phyloP scores from a whole-genome alignment of 1,140 invertebrate genomes.

The Gonatopus flavifemur region DNA sequence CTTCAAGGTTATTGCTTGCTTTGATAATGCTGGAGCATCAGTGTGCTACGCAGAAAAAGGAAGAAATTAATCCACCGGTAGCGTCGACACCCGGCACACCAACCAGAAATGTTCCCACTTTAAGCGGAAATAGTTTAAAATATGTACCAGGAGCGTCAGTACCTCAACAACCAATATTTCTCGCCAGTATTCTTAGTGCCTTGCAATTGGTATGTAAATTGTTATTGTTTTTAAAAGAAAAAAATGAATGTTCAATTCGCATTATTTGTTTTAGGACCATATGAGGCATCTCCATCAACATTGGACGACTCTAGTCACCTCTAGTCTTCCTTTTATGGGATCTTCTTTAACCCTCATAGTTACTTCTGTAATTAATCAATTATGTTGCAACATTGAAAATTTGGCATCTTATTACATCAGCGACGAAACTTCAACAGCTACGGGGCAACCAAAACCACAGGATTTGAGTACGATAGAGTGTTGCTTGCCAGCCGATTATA shows the following conservation, averaged over 20 bases:
- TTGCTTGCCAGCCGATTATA: conserved; percentile 74
- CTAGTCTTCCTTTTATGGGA: conserved; percentile 74
- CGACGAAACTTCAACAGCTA: conserved; percentile 29
- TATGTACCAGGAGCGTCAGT: conserved; percentile 69
- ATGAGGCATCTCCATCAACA: conserved; percentile 75
- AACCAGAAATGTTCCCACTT: conserved; percentile 38
- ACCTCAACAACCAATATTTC: conserved; percentile 84
- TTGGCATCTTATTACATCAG: conserved; percentile 58
- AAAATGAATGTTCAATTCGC: neutral
- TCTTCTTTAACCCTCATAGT: conserved; percentile 75
- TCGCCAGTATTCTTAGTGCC: conserved; percentile 78
- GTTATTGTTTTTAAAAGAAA: neutral
- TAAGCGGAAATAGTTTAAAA: conserved; percentile 59
- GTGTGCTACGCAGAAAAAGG: conserved; percentile 60
- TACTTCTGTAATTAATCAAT: conserved; percentile 76
- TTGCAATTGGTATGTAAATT: conserved; percentile 60
- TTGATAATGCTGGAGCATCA: conserved; percentile 80
- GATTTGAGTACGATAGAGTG: conserved; percentile 51
- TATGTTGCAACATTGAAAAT: conserved; percentile 82
- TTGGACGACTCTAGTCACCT: conserved; percentile 79
- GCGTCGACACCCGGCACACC: conserved; percentile 41
- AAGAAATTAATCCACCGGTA: conserved; percentile 42
- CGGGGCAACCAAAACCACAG: conserved; percentile 37
- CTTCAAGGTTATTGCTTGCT: conserved; percentile 65
- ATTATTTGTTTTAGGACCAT: conserved; percentile 52